Conservation (phyloP, 1,140 invertebrate genomes). For the Drosophila littoralis region DNA sequence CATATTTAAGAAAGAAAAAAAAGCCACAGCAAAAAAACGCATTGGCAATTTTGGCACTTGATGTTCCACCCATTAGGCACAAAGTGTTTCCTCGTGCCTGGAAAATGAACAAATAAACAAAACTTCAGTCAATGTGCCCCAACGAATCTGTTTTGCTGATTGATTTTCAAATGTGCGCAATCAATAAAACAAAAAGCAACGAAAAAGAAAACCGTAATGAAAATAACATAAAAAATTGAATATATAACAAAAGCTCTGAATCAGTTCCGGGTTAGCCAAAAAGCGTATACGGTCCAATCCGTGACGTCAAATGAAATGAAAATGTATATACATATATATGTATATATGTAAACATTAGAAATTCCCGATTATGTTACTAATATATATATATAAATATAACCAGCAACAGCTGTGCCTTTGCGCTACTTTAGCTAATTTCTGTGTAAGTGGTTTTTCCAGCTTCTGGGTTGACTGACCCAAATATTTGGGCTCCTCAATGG, state of each 20-base stretch:
- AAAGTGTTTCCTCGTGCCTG: constrained; percentile 47
- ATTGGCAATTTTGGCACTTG: constrained; percentile 50
- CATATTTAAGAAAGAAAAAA: neutral
- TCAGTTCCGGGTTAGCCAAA: neutral
- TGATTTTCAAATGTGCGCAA: constrained; percentile 76
- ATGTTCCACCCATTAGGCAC: constrained; percentile 45
- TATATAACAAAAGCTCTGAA: constrained; percentile 3
- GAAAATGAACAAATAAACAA: constrained; percentile 69
- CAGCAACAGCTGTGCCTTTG: constrained; percentile 28
- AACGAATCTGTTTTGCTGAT: constrained; percentile 51
- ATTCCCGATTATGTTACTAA: neutral
- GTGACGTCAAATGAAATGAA: constrained; percentile 62
- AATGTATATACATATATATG: constrained; percentile 61
- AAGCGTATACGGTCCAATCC: neutral
- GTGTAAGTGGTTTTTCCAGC: constrained; percentile 33
- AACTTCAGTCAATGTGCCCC: constrained; percentile 68
- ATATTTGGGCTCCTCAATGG: neutral
- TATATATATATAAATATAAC: neutral
- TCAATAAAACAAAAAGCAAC: constrained; percentile 63
- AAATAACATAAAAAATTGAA: neutral
- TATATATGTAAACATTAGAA: neutral
- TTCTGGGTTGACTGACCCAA: constrained; percentile 3
- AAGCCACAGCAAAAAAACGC: neutral
- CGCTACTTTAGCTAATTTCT: constrained; percentile 51
- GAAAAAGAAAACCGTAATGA: neutral